These are phyloP conservation scores for Astyanax mexicanus DNA, from an alignment of 2,797 vertebrate genomes.

Conservation along the genomic window DNA sequence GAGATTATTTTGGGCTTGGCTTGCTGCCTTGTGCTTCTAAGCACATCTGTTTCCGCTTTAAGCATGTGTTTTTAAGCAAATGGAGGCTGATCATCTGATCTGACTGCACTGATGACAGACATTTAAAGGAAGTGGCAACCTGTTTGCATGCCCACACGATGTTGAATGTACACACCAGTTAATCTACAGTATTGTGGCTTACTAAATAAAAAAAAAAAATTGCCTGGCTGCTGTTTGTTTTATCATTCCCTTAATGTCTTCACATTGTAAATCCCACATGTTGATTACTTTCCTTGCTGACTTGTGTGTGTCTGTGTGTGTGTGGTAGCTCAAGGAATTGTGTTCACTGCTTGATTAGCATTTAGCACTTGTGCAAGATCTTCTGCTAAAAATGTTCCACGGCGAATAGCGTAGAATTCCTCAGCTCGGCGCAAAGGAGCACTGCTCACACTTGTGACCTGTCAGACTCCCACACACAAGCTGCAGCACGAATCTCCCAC, in stretches of 20 bases:
- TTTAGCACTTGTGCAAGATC: neutral
- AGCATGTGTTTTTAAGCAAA: conserved; percentile 11
- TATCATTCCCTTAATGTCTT: neutral
- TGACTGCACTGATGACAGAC: neutral
- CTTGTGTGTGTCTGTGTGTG: too few species aligned
- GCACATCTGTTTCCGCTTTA: neutral
- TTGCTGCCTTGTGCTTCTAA: conserved; percentile 1
- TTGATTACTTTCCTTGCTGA: neutral
- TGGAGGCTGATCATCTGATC: neutral
- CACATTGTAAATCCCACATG: neutral
- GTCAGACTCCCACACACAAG: conserved; percentile 72
- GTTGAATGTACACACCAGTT: too few species aligned
- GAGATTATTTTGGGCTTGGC: conserved; percentile 16
- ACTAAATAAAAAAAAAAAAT: too few species aligned
- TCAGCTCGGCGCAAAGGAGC: conserved; percentile 70
- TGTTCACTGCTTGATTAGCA: neutral
- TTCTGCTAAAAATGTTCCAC: neutral
- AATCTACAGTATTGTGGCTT: neutral
- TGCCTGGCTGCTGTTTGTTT: neutral
- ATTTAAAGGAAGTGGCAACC: conserved; percentile 31
- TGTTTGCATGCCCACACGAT: conserved; percentile 25
- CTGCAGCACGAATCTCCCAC: conserved; percentile 73
- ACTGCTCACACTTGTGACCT: conserved; percentile 72
- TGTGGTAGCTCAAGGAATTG: too few species aligned
- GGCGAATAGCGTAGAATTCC: conserved; percentile 22